A percentile compares a stretch with the other conserved stretches of the same genome.
Evolutionary conservation across 2,113 vertebrate genomes (phyloP).

Genomic region (Bujurquina vittata): DNA sequence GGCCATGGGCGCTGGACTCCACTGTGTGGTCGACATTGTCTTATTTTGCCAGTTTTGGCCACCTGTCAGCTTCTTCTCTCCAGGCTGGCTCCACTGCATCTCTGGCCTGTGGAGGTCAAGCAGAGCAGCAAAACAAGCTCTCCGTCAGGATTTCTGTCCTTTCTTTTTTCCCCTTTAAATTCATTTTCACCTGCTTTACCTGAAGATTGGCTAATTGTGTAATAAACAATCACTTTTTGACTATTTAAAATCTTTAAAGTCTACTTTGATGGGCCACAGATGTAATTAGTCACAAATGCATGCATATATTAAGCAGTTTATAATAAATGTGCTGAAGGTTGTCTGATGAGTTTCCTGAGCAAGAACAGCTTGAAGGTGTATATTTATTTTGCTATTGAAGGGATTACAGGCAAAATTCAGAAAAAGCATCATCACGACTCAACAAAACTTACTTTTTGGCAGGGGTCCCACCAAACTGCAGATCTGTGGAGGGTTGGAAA

Average conservation of each 20-base stretch:
- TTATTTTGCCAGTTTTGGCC: slow-evolving; percentile 93
- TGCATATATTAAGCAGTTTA: neutral
- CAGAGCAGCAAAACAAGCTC: neutral
- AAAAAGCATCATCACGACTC: neutral
- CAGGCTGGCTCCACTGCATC: slow-evolving; percentile 86
- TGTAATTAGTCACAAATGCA: too few species aligned
- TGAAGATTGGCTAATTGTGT: too few species aligned
- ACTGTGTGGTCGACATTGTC: slow-evolving; percentile 86
- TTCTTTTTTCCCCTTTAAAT: neutral
- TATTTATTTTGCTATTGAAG: neutral
- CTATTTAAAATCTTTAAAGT: neutral
- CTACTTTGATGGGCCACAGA: neutral
- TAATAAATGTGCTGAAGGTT: neutral
- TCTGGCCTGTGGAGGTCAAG: slow-evolving; percentile 78
- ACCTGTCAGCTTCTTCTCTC: slow-evolving; percentile 88
- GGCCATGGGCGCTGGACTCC: slow-evolving; percentile 83
- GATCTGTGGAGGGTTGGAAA: slow-evolving; percentile 78
- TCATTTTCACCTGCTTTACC: neutral
- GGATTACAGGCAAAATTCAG: neutral
- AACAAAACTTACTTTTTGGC: slow-evolving; percentile 87
- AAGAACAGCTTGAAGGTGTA: neutral
- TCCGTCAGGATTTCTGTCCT: neutral
- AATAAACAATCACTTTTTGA: neutral
- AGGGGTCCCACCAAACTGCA: slow-evolving; percentile 87
- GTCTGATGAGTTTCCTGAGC: neutral